Base-by-base conservation (phyloP, 2,797 vertebrate genomes). In the Clarias laeviceps region DNA sequence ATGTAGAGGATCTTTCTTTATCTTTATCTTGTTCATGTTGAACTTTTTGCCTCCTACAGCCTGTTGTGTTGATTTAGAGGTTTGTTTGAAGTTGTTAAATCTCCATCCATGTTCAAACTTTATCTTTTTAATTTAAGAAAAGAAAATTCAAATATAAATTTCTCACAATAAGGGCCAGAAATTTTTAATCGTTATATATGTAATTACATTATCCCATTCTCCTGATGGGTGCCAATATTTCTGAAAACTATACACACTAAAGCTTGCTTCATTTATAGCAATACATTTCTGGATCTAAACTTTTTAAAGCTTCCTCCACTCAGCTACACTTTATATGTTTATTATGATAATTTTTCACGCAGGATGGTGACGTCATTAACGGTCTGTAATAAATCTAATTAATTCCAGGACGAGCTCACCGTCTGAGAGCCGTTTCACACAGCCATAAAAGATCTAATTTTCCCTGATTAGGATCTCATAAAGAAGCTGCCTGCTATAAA, bases 381-480 rank as follows among this genome's bases (percentile, higher is more conserved):
- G 56, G 7, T 40, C 6, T 37, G 27, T 29, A 54, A 50, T 15
- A 32, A 83, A 76, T 27, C 34, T 24, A 34, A 70, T n/a, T 29
- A 56, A 73, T 45, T n/a, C 59, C 18, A 15, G 45, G 15, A 65
- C 18, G 14, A 77, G 37, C 14, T n/a, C 17, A 7, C 45, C 18
- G 27, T 84, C 78, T 84, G 82, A 83, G 81, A 76, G 17, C 64
- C 45, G 27, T 88, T 59, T 84, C 70, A 83, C 80, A 85, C 87
- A 64, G 72, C 78, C 24, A n/a, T 78, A 72, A 82, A 20, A 69
- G n/a, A 20, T 34, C 59, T 86, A 5, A 72, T 40, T 73, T 18
- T 82, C 85, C 61, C 76, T 37, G 32, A 2, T 62, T 62, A 22
- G 72, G 37, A 85, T 50, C 73, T 66, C 50, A 56, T 87, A 83